Percentiles rank a stretch among this genome's conserved stretches.
phyloP scores from a whole-genome alignment of 64 coral and sea anemone species.

The Dendrophyllia cribrosa region DNA sequence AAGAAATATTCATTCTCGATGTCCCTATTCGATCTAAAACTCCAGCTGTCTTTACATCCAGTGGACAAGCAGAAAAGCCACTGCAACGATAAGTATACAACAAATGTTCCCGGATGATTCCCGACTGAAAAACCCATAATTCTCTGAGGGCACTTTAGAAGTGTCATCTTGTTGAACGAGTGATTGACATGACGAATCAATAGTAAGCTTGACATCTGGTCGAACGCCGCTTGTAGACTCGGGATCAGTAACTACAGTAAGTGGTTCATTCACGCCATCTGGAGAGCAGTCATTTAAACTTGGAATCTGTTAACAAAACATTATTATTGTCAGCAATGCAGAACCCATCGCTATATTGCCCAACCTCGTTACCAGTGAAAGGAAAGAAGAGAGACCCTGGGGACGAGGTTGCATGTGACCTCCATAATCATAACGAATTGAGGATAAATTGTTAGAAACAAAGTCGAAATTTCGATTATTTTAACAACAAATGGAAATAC shows the following conservation, averaged over 20 bases:
- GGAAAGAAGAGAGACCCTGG: no score
- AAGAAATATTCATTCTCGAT: not conserved
- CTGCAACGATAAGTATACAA: not conserved
- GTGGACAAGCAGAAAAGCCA: constrained; percentile 9
- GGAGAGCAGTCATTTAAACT: not conserved
- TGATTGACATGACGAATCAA: not conserved
- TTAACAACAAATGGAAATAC: no score
- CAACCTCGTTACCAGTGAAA: no score
- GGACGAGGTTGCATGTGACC: no score
- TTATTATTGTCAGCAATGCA: no score
- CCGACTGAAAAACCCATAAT: not conserved
- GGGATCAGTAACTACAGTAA: not conserved
- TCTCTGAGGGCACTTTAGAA: not conserved
- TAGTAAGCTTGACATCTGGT: not conserved
- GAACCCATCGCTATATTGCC: not conserved
- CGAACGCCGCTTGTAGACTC: not conserved
- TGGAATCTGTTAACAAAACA: not conserved
- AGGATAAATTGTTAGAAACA: no score
- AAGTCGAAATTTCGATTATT: no score
- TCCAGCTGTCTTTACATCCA: constrained; percentile 1
- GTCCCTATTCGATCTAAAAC: not conserved
- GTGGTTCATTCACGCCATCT: not conserved
- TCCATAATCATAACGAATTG: no score
- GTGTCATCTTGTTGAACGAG: not conserved
- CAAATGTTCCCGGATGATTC: not conserved